phyloP scores from a whole-genome alignment of 2,797 vertebrate genomes.

The Cossypha dichroa region DNA sequence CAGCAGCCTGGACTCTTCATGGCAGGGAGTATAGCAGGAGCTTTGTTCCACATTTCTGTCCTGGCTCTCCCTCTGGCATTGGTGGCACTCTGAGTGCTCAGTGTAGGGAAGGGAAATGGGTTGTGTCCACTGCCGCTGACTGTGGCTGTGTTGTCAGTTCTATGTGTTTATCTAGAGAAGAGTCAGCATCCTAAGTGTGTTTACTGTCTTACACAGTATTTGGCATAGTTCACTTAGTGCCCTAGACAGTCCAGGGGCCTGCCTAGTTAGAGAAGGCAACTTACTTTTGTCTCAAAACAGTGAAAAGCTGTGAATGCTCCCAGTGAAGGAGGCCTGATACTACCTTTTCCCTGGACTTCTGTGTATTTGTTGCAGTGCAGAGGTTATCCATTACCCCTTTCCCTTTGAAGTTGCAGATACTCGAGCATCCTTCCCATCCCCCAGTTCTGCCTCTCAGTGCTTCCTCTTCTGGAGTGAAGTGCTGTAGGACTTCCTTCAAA shows the following conservation, averaged over 20 bases:
- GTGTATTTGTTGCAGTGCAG: neutral
- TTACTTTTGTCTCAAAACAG: neutral
- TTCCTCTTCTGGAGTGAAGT: neutral
- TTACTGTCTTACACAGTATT: neutral
- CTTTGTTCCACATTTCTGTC: neutral
- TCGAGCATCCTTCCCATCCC: neutral
- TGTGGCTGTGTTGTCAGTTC: neutral
- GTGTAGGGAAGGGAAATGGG: neutral
- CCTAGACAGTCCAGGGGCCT: neutral
- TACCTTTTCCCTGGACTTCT: neutral
- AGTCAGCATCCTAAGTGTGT: neutral
- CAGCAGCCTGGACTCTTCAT: neutral
- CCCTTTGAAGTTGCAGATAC: neutral
- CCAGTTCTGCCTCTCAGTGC: neutral
- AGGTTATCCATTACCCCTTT: neutral
- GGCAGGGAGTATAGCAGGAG: neutral
- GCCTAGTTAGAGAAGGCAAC: neutral
- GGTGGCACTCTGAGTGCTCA: neutral
- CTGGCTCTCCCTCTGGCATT: neutral
- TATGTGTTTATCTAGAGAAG: neutral
- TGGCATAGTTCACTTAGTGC: neutral
- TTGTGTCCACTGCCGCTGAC: neutral
- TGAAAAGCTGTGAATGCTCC: neutral
- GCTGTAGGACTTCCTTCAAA: neutral
- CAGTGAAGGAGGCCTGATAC: neutral